Conservation (phyloP, 2,888 invertebrate genomes). For the Rugalucina vietnamica region DNA sequence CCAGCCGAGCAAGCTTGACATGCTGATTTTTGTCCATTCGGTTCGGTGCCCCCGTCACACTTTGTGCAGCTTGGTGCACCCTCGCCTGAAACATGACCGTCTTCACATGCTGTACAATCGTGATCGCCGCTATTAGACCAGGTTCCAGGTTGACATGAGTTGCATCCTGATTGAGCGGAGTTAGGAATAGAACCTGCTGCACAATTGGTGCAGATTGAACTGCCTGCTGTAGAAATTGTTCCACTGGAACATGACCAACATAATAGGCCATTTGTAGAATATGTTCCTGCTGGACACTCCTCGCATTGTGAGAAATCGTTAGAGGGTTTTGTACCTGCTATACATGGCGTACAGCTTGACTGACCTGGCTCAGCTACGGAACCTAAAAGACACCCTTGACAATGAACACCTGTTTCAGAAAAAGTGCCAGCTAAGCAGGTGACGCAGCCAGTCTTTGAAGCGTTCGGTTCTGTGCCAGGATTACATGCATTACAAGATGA, state of each 20-base stretch:
- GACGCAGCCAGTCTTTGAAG: neutral
- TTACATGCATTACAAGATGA: neutral
- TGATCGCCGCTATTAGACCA: neutral
- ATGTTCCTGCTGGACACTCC: neutral
- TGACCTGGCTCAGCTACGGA: neutral
- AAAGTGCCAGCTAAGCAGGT: neutral
- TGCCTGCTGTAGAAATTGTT: neutral
- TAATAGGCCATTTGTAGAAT: neutral
- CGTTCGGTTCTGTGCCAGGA: neutral
- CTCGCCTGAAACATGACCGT: neutral
- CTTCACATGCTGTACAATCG: neutral
- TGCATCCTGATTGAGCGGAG: neutral
- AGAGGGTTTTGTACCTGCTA: neutral
- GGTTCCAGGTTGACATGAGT: neutral
- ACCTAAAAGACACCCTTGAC: neutral
- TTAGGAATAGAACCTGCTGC: neutral
- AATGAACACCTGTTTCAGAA: neutral
- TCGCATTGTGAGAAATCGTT: neutral
- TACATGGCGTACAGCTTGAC: neutral
- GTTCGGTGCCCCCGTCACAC: neutral
- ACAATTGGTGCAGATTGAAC: neutral
- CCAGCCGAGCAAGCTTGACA: neutral
- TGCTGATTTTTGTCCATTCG: neutral
- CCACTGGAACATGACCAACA: neutral
- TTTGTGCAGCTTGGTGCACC: neutral